phyloP scores from a whole-genome alignment of 2,113 vertebrate species.

The Tricholaema leucomelas region DNA sequence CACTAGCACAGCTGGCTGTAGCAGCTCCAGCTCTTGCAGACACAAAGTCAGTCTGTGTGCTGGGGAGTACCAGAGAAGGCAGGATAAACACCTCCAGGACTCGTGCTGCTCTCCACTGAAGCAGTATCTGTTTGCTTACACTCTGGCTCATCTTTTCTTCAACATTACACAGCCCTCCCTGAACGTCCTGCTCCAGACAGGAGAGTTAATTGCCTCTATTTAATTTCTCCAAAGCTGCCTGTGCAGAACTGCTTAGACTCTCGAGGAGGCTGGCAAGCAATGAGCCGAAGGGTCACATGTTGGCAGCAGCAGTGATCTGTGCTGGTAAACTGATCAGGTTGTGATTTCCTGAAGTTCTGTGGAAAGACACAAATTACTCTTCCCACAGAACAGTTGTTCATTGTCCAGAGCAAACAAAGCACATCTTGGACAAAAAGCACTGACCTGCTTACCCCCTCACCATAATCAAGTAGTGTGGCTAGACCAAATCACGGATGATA shows the following conservation, averaged over 20 bases:
- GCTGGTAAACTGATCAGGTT: background rate
- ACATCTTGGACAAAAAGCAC: background rate
- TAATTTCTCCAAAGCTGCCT: too few species aligned
- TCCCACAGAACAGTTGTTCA: background rate
- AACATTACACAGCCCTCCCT: background rate
- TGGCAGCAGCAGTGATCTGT: background rate
- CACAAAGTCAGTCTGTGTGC: fast-evolving
- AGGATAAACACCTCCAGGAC: background rate
- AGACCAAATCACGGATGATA: background rate
- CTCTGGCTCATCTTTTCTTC: background rate
- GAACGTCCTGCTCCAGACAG: background rate
- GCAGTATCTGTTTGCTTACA: background rate
- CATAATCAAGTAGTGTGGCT: fast-evolving
- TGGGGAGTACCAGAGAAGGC: background rate
- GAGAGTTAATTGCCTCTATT: background rate
- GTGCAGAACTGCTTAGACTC: background rate
- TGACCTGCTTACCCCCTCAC: fast-evolving
- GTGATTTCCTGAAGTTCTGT: background rate
- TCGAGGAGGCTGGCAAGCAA: background rate
- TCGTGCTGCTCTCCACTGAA: background rate
- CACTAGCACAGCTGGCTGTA: background rate
- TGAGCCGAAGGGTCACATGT: background rate
- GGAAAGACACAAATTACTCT: background rate
- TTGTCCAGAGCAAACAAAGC: background rate
- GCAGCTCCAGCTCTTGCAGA: background rate